Conservation (phyloP, 2,113 vertebrate genomes). For the Amphiprion percula region DNA sequence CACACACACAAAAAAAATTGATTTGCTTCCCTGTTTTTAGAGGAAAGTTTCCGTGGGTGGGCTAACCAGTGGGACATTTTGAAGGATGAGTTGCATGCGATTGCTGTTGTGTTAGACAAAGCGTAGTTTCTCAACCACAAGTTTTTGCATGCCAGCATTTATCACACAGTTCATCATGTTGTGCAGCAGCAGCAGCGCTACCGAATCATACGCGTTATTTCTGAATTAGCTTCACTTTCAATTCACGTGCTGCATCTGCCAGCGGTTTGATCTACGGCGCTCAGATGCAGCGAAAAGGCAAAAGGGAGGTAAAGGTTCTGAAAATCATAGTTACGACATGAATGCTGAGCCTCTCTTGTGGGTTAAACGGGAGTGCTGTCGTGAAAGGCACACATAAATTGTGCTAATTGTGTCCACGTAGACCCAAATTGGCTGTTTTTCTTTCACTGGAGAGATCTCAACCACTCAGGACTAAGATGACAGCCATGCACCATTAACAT, state of each 20-base stretch:
- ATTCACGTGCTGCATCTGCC: conserved; percentile 1
- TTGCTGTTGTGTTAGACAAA: conserved; percentile 37
- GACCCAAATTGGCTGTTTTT: conserved; percentile 69
- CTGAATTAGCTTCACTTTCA: conserved; percentile 31
- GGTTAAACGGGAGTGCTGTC: conserved; percentile 67
- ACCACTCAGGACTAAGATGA: conserved; percentile 68
- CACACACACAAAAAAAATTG: conserved; percentile 2
- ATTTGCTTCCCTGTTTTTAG: conserved; percentile 52
- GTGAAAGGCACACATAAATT: conserved; percentile 71
- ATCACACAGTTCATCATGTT: conserved; percentile 33
- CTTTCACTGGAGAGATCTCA: conserved; percentile 60
- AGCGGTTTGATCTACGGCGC: conserved; percentile 13
- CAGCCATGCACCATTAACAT: conserved; percentile 82
- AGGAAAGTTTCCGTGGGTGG: conserved; percentile 57
- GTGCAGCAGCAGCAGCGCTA: conserved; percentile 1
- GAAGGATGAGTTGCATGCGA: conserved; percentile 59
- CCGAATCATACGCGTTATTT: conserved; percentile 14
- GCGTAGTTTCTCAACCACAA: not conserved
- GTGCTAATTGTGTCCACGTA: conserved; percentile 77
- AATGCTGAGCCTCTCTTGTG: conserved; percentile 43
- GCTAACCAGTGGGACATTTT: conserved; percentile 40
- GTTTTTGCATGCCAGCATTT: conserved; percentile 1
- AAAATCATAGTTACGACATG: conserved; percentile 52
- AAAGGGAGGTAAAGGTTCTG: conserved; percentile 60
- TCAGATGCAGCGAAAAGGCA: conserved; percentile 12